A percentile compares a stretch with the other conserved stretches of the same genome.
Evolutionary conservation across 1,140 invertebrate species (phyloP).

Genomic region (Bombus polaris): DNA sequence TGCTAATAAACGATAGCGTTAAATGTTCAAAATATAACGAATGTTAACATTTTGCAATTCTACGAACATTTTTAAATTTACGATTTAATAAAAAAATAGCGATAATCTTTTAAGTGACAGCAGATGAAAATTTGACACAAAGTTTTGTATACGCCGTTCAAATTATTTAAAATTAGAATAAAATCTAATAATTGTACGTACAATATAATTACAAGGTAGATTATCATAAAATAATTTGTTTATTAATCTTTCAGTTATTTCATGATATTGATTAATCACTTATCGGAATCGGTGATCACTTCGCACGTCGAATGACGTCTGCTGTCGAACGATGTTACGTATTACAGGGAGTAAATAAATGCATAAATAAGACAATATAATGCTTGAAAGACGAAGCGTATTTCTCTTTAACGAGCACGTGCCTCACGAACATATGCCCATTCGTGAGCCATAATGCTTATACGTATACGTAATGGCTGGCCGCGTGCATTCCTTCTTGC

Average conservation of each 20-base stretch:
- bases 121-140: background rate
- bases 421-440: conserved; percentile 33
- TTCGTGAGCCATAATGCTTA: conserved; percentile 21
- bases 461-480: conserved; percentile 43
- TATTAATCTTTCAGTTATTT: background rate
- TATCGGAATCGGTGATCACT: background rate
- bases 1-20: background rate
- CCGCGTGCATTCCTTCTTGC: conserved; percentile 34
- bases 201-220: too few species aligned
- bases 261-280: background rate
- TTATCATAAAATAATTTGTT: background rate
- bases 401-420: conserved; percentile 47
- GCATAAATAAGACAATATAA: conserved; percentile 34
- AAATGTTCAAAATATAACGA: background rate
- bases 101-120: background rate
- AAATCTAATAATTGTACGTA: background rate
- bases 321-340: background rate
- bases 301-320: background rate
- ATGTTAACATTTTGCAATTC: background rate
- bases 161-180: background rate
- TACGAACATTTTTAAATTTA: background rate
- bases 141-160: background rate
- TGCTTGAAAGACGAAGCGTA: conserved; percentile 23
- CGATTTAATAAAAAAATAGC: background rate
- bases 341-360: conserved; percentile 4